Evolutionary conservation across 2,888 invertebrate species (phyloP), one percentile per base, ranked within the genome.

Genomic region (Drosophila hawaiiensis): DNA sequence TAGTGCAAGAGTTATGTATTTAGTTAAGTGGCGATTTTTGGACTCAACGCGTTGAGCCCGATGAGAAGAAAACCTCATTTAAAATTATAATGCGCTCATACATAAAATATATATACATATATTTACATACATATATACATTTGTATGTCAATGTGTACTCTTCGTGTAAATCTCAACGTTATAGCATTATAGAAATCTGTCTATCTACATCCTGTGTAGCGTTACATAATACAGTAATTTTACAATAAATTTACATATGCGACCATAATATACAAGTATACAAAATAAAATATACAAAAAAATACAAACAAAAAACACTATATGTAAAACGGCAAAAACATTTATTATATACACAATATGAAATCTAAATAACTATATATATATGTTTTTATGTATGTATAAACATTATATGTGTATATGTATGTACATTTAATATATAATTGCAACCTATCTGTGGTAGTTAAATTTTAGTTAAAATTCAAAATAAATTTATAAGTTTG

Each of bases 371-470:
- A 73, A 70, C 58, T 37, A 76, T 43, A 43, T 22, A 43, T 80
- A 65, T 74, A 68, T 74, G 73, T 67, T 69, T 73, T 64, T 64
- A 73, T 71, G 64, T 70, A 68, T 76, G 68, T 76, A 79, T 76
- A 56, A 54, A 55, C 61, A 73, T 63, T 65, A 70, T 70, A 68
- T 53, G 47, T 47, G 47, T 47, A 47, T 47, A 47, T 66, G 70
- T 80, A 71, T 79, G 78, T 89, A 76, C 67, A 78, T 80, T 73
- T 78, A 76, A 80, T 82, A 82, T 84, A 78, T 91, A 92, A 91
- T 91, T 90, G 92, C 91, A 93, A 93, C 89, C 90, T 92, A 92
- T 92, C 93, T 93, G 93, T 93, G 93, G 93, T 93, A 93, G 93
- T 92, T 93, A 93, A 92, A 91, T 91, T 91, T 92, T 92, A 93